Conservation (phyloP, 2,797 vertebrate genomes). For the Liparis tanakae region DNA sequence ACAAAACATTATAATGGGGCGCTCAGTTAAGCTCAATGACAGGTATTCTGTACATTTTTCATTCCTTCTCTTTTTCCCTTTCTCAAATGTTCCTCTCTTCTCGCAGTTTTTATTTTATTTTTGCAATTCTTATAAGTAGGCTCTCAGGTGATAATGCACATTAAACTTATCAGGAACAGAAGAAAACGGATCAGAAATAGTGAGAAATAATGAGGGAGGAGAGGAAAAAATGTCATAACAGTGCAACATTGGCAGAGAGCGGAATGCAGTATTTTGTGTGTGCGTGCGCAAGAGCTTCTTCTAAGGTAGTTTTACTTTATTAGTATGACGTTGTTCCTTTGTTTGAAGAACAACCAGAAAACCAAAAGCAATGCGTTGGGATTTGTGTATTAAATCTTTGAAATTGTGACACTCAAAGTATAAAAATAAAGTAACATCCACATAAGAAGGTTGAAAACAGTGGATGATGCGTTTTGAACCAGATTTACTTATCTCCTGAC, state of each 20-base stretch:
- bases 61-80: slow-evolving; percentile 12
- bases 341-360: no score
- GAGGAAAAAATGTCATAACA: slow-evolving; percentile 41
- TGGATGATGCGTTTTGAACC: no score
- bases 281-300: no score
- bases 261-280: slow-evolving; percentile 29
- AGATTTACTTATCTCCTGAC: no score
- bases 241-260: slow-evolving; percentile 55
- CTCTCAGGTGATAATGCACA: slow-evolving; percentile 67
- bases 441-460: no score
- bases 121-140: slow-evolving; percentile 63
- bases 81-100: slow-evolving; percentile 1
- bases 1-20: slow-evolving; percentile 23
- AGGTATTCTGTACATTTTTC: slow-evolving; percentile 29
- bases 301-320: no score
- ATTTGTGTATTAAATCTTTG: no score
- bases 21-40: slow-evolving; percentile 20
- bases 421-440: no score
- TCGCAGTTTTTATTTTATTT: slow-evolving; percentile 59
- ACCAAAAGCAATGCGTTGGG: no score
- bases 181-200: neutral
- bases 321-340: no score
- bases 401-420: no score
- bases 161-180: slow-evolving; percentile 48
- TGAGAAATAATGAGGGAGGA: slow-evolving; percentile 13